Conservation (phyloP, 2,888 invertebrate genomes). For the Drosophila histrio region DNA sequence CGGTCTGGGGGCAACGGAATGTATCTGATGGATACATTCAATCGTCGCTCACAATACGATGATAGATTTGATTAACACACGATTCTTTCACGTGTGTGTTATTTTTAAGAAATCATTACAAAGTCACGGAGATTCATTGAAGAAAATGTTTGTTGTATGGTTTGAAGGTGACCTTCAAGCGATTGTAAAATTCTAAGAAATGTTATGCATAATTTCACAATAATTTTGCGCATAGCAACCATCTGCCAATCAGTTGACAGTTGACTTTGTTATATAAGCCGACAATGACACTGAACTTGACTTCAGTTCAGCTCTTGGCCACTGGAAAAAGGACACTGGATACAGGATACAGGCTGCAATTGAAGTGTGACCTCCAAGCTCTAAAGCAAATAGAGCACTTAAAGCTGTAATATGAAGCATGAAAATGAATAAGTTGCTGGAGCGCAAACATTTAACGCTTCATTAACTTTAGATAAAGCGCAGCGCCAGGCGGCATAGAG, state of each 20-base stretch:
- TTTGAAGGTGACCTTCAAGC: conserved; percentile 53
- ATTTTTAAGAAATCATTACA: conserved; percentile 41
- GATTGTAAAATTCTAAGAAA: conserved; percentile 32
- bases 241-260: no score
- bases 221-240: conserved; percentile 17
- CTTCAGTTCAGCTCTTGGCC: no score
- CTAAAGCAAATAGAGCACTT: conserved; percentile 74
- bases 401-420: conserved; percentile 72
- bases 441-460: conserved; percentile 80
- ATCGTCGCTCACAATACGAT: conserved; percentile 21
- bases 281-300: conserved; percentile 65
- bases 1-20: conserved; percentile 41
- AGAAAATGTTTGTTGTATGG: not conserved
- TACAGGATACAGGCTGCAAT: conserved; percentile 35
- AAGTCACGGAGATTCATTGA: conserved; percentile 20
- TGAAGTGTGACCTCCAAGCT: conserved; percentile 61
- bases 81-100: conserved; percentile 23
- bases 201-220: conserved; percentile 45
- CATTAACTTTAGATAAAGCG: conserved; percentile 77
- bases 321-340: not conserved
- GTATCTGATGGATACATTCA: conserved; percentile 62
- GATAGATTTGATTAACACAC: conserved; percentile 54
- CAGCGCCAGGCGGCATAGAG: conserved; percentile 39
- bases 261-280: conserved; percentile 49
- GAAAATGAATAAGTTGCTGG: conserved; percentile 78